Evolutionary conservation across 1,140 invertebrate species (phyloP), one percentile per base, ranked within the genome.

Genomic region (Physella acuta): DNA sequence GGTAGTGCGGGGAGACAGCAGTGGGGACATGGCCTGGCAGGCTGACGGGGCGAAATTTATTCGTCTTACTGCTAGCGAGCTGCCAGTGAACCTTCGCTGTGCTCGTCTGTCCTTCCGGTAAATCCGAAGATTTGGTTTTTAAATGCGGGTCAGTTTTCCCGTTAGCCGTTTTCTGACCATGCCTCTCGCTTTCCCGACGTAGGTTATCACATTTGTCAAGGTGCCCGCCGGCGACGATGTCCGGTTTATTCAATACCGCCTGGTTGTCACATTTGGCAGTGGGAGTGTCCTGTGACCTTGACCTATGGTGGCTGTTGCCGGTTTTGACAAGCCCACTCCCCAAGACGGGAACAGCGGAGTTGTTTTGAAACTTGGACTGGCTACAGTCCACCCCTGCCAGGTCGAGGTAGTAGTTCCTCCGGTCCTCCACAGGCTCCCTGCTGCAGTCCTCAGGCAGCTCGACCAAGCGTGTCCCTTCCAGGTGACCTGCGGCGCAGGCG

Each of bases 1-100:
- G 84, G 75, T 91, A 88, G 76, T 90, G 90, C 33, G 83, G 81
- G 28, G 82, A 82, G 62, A 78, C 65, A 16, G 73, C 78, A 37
- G 78, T 73, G 20, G 76, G 76, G 60, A 79, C 76, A 70, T 76
- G 78, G 31, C 77, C 75, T 31, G 74, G 81, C 56, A 77, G 73
- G 75, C 79, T 79, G 17, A 78, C 77, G 39, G 75, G 78, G 56
- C 76, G 72, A 68, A 77, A 81, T 53, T 72, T 73, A 55, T 60
- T 65, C 66, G 71, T 71, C 44, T 74, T 78, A 64, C 62, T 78
- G 37, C 69, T 70, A 66, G 70, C 68, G 39, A 49, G 53, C 71
- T 60, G 66, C 62, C 55, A 39, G 30, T 34, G 28, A 52, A 0
- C 39, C 55, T 52, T 61, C 31, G 55, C n/a, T 17, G 24, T 33